Evolutionary conservation across 1,140 invertebrate species (phyloP).

Genomic region (Parasteatoda tepidariorum): DNA sequence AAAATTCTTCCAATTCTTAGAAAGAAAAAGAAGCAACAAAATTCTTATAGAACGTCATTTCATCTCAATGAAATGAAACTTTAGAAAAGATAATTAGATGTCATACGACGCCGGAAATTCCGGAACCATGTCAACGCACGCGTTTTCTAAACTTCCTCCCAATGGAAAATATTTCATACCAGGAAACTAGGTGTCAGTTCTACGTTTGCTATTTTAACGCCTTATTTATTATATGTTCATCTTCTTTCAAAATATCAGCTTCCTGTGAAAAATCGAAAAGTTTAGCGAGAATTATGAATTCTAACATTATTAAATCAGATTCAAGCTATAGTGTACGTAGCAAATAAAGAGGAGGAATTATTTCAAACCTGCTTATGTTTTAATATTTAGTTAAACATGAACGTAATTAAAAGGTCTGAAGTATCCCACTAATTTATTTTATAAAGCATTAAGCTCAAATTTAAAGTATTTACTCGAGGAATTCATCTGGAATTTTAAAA

Average conservation of each 20-base stretch:
- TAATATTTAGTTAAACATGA: no score
- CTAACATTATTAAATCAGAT: background rate
- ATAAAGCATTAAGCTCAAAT: no score
- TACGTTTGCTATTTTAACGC: slow-evolving; percentile 14
- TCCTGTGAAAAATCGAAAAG: background rate
- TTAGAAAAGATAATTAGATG: slow-evolving; percentile 56
- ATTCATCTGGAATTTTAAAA: no score
- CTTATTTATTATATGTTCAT: slow-evolving; percentile 4
- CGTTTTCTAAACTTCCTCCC: slow-evolving; percentile 49
- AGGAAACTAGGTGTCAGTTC: slow-evolving; percentile 45
- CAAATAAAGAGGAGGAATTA: no score
- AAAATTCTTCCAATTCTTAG: no score
- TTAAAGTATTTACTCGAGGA: no score
- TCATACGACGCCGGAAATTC: slow-evolving; percentile 40
- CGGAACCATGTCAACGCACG: slow-evolving; percentile 39
- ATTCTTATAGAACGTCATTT: slow-evolving; percentile 6
- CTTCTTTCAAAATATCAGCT: background rate
- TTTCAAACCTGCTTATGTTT: no score
- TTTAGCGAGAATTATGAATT: background rate
- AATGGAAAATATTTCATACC: slow-evolving; percentile 43
- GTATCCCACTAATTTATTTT: no score
- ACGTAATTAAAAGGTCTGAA: no score
- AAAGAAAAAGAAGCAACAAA: no score
- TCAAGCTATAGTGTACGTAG: background rate
- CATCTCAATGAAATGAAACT: slow-evolving; percentile 35